phyloP scores from a whole-genome alignment of 2,888 invertebrate species.

The Clunio marinus region DNA sequence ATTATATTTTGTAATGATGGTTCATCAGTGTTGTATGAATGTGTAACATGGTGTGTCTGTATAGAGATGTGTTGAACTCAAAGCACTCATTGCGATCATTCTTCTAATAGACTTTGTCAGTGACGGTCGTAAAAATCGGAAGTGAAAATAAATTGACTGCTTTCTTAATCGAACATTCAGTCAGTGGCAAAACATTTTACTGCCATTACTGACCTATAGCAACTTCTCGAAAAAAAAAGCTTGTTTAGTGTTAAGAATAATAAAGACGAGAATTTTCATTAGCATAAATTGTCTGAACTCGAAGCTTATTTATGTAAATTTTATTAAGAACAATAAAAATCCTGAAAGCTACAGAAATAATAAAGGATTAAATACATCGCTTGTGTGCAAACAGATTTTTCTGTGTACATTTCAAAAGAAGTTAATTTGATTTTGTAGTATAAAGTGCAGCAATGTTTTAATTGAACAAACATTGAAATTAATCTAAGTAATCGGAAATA shows the following conservation, averaged over 20 bases:
- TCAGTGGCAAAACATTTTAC: slow-evolving; percentile 25
- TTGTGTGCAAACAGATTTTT: slow-evolving; percentile 7
- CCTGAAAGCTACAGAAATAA: background rate
- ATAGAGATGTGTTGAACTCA: background rate
- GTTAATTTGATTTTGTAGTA: no score
- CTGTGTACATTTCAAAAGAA: no score
- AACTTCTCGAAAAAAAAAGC: no score
- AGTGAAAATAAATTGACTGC: slow-evolving; percentile 11
- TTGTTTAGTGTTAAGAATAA: slow-evolving; percentile 26
- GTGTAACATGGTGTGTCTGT: slow-evolving; percentile 1
- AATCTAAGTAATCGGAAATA: no score
- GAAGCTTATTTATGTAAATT: no score
- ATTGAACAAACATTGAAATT: no score
- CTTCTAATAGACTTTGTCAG: slow-evolving; percentile 3
- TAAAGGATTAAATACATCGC: slow-evolving; percentile 28
- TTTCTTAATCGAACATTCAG: no score
- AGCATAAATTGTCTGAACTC: slow-evolving; percentile 27
- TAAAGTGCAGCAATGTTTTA: no score
- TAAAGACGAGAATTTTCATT: slow-evolving; percentile 34
- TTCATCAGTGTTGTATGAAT: slow-evolving; percentile 32
- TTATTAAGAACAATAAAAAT: slow-evolving; percentile 16
- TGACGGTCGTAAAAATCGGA: slow-evolving; percentile 32
- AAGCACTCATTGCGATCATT: slow-evolving; percentile 28
- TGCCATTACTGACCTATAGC: slow-evolving; percentile 36
- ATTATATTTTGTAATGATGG: slow-evolving; percentile 38